phyloP scores from a whole-genome alignment of 2,113 vertebrate species.

The Poeciliopsis prolifica region DNA sequence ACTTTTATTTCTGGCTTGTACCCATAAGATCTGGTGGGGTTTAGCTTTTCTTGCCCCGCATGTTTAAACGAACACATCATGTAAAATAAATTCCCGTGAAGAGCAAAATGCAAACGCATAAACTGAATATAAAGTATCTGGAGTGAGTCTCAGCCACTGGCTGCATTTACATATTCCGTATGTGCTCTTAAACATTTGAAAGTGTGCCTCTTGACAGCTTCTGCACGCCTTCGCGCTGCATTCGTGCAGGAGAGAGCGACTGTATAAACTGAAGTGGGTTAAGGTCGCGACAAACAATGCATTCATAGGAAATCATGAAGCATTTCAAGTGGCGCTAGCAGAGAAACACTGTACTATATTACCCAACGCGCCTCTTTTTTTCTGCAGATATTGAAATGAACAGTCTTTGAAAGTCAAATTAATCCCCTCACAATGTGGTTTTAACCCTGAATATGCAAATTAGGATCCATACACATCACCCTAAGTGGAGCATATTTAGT shows the following conservation, averaged over 20 bases:
- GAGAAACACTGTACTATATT: not conserved
- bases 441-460: not conserved
- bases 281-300: not conserved
- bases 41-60: not conserved
- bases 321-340: not conserved
- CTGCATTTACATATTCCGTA: constrained; percentile 2
- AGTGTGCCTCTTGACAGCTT: constrained; percentile 7
- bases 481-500: not conserved
- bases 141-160: not conserved
- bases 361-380: not conserved
- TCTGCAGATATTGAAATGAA: not conserved
- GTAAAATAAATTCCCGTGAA: constrained; percentile 4
- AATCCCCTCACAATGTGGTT: not conserved
- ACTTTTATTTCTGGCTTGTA: constrained; percentile 18
- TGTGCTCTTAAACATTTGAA: not conserved
- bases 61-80: not conserved
- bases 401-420: not conserved
- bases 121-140: not conserved
- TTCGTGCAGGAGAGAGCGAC: too few species aligned
- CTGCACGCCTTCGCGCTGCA: not conserved
- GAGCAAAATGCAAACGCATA: not conserved
- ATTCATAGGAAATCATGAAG: not conserved
- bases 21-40: constrained; percentile 2
- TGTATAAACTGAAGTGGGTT: not conserved
- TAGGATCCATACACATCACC: not conserved